Evolutionary conservation across 2,113 vertebrate genomes (phyloP).

Genomic region (Silurus glanis): DNA sequence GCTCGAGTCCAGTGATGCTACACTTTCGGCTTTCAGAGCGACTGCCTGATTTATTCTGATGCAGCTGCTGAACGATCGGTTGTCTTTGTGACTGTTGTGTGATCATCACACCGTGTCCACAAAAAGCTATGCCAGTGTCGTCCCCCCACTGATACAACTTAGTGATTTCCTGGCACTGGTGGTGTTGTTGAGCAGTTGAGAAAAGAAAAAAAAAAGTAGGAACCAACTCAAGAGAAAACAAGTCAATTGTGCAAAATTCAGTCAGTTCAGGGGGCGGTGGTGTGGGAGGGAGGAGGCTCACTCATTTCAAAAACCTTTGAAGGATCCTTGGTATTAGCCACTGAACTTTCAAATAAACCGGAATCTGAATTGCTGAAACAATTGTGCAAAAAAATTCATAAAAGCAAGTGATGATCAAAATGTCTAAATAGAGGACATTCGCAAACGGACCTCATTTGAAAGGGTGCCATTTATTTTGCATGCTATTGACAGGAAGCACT

Average conservation of each 20-base stretch:
- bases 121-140: not conserved
- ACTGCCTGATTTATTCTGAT: not conserved
- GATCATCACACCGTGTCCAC: not conserved
- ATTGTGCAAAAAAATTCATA: no score
- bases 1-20: not conserved
- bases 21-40: no score
- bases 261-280: not conserved
- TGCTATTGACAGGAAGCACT: not conserved
- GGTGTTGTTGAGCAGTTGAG: not conserved
- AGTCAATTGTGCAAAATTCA: not conserved
- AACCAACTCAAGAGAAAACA: not conserved
- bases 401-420: no score
- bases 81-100: not conserved
- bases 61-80: not conserved
- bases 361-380: no score
- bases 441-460: not conserved
- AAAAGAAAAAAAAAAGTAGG: not conserved
- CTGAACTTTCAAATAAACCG: no score
- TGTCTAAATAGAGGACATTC: not conserved
- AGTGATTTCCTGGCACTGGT: not conserved
- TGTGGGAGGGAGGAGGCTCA: not conserved
- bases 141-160: not conserved
- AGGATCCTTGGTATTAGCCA: no score
- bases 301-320: not conserved
- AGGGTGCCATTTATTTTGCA: not conserved